Conservation (phyloP, 64 coral and sea anemone genomes). For the Acropora tenuis region DNA sequence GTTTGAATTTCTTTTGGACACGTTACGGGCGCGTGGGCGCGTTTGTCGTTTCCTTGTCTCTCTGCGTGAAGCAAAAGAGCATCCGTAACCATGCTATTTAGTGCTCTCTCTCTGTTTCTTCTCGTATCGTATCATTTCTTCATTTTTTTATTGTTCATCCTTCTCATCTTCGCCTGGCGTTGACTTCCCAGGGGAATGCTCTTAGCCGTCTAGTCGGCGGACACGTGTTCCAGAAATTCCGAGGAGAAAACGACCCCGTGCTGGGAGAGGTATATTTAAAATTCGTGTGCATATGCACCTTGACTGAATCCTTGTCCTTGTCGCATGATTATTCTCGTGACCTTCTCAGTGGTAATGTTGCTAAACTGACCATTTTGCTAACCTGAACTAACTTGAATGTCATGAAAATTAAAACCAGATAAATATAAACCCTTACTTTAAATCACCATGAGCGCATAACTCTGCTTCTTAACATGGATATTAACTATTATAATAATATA, state of each 20-base stretch:
- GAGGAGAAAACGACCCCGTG: slow-evolving; percentile 73
- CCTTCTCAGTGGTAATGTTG: neutral
- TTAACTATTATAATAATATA: no score
- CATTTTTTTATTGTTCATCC: neutral
- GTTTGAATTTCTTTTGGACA: neutral
- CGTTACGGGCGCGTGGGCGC: no score
- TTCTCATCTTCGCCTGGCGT: slow-evolving; percentile 28
- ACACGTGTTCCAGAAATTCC: slow-evolving; percentile 68
- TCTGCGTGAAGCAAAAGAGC: no score
- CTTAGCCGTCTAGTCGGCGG: slow-evolving; percentile 83
- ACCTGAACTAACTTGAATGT: no score
- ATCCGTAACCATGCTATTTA: neutral
- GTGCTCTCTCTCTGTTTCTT: neutral
- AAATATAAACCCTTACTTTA: no score
- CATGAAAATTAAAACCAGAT: no score
- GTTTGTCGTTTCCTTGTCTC: no score
- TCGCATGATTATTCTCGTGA: neutral
- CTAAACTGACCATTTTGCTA: no score
- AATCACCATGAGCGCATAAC: no score
- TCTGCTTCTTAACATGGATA: no score
- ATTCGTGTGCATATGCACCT: no score
- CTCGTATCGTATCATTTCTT: neutral
- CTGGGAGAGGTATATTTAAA: slow-evolving; percentile 59
- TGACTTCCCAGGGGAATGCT: slow-evolving; percentile 64
- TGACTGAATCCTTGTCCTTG: no score